Evolutionary conservation across 2,797 vertebrate species (phyloP), one percentile per base, ranked within the genome.

Genomic region (Cyprinodon diabolis): DNA sequence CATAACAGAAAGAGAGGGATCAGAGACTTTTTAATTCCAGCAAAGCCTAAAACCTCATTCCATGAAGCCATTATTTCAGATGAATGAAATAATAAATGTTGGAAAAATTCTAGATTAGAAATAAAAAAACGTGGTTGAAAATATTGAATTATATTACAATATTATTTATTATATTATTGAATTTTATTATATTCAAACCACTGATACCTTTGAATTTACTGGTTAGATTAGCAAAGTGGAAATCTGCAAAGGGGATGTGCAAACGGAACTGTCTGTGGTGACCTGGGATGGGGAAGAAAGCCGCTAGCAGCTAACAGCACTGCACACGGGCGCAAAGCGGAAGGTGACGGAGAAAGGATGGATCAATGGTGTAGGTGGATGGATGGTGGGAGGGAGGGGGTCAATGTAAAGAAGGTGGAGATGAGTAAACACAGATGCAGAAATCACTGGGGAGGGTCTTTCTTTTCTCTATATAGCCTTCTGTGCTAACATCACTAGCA

Each of bases 321-420:
- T 77, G 91, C 94, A 95, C 90, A 87, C 91, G 23, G 85, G 89
- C 89, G 89, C 89, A 84, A 91, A 92, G 90, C 91, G 70, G 75
- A 68, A 78, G 69, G 65, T 6, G 5, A 69, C 63, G 68, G 78
- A 17, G 47, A 35, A 30, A 68, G 69, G 52, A n/a, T 15, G 71
- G 85, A 66, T 75, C 47, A 75, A 83, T 68, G 78, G 72, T 73
- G 23, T 51, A 63, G 84, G 77, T 51, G 78, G 60, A 56, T 55
- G 74, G 21, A 1, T 43, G 40, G 40, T 30, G 40, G 35, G 68
- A 4, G 66, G 84, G 79, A 79, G 55, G 79, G 78, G 60, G 87
- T 88, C 84, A 80, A 84, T 78, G 79, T 45, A 21, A 25, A 72
- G 69, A 73, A 71, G 57, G 57, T 21, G 62, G 76, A 81, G 78